phyloP scores from a whole-genome alignment of 2,113 vertebrate species.

The Chaenogobius annularis region DNA sequence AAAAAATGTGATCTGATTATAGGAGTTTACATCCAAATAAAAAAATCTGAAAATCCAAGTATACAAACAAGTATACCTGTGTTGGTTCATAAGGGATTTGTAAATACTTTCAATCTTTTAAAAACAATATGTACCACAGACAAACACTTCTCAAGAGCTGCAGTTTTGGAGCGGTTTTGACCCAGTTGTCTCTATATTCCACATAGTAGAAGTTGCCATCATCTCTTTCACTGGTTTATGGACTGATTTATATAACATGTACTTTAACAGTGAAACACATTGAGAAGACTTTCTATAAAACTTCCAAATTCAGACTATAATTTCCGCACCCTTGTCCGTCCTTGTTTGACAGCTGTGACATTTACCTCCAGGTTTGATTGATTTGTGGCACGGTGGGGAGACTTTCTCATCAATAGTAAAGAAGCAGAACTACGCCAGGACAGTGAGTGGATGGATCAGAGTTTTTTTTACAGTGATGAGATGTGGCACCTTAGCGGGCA shows the following conservation, averaged over 20 bases:
- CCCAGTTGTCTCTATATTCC: no score
- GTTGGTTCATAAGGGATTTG: no score
- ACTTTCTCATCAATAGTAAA: slow-evolving; percentile 42
- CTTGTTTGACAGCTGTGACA: slow-evolving; percentile 36
- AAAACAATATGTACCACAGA: no score
- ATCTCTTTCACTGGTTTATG: background rate
- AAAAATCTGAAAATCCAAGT: no score
- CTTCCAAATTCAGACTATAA: background rate
- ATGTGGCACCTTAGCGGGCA: no score
- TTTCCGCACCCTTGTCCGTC: background rate
- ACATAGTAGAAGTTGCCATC: no score
- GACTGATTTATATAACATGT: background rate
- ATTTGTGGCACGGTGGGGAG: slow-evolving; percentile 27
- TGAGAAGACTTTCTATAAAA: background rate
- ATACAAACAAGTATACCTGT: no score
- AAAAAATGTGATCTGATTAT: no score
- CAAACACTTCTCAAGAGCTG: no score
- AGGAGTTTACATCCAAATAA: no score
- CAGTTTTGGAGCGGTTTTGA: no score
- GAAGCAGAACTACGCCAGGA: slow-evolving; percentile 23
- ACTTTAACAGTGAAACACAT: background rate
- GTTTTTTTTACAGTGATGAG: slow-evolving; percentile 1
- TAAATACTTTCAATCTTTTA: no score
- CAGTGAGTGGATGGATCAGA: slow-evolving; percentile 31
- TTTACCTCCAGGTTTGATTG: slow-evolving; percentile 18